Evolutionary conservation across 2,113 vertebrate species (phyloP).

Genomic region (Bos javanicus): DNA sequence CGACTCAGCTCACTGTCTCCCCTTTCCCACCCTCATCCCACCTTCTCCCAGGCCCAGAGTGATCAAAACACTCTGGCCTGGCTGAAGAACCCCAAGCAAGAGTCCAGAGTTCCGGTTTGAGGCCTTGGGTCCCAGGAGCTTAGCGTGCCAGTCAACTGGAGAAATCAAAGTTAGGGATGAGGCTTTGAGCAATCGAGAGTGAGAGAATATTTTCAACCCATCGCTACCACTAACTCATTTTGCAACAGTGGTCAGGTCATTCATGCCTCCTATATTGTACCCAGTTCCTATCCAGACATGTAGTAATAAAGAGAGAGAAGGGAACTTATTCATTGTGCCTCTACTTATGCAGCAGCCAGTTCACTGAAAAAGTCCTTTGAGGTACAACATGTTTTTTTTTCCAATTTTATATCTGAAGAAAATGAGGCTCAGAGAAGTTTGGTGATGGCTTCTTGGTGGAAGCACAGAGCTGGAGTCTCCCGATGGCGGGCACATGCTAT

Average conservation of each 20-base stretch:
- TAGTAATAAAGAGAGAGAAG: not conserved
- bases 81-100: not conserved
- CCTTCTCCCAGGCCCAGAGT: not conserved
- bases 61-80: not conserved
- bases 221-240: not conserved
- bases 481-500: fast-evolving
- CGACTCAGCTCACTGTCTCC: not conserved
- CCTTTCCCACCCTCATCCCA: not conserved
- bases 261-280: not conserved
- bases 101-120: not conserved
- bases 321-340: not conserved
- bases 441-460: not conserved
- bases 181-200: not conserved
- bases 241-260: not conserved
- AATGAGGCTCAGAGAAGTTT: not conserved
- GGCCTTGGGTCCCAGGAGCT: not conserved
- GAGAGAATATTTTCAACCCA: not conserved
- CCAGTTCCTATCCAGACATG: not conserved
- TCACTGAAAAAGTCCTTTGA: not conserved
- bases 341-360: not conserved
- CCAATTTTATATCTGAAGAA: not conserved
- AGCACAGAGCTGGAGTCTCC: not conserved
- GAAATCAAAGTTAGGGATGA: not conserved
- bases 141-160: not conserved
- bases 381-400: not conserved